Base-by-base conservation (phyloP, 2,888 invertebrate genomes). In the Orgyia antiqua region DNA sequence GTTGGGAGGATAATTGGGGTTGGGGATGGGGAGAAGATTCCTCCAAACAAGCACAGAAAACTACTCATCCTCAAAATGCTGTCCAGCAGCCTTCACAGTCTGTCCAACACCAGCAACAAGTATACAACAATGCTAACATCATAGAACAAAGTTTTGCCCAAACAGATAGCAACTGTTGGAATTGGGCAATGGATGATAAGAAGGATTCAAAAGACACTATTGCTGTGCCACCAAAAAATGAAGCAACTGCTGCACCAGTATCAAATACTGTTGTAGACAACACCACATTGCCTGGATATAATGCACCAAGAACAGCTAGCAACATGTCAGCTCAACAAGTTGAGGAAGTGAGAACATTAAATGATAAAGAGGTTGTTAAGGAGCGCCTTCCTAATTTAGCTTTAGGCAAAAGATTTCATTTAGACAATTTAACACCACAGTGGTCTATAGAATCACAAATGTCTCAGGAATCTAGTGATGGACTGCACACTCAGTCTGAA, bases 391-490 rank as follows among this genome's bases (percentile, higher is more conserved):
- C 78, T 31, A 87, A 79, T 53, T 67, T 87, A 51, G 86, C 74
- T 23, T 44, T 78, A 26, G 84, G 79, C 18, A 87, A 79, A 42
- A 67, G 80, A 23, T 69, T 77, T 35, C 73, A 83, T 48, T 57
- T 79, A 53, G 75, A 80, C 24, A 77, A 76, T 58, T 58, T 80
- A 46, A 77, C 90, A 10, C 89, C 90, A 2, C 90, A 90, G 49
- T 90, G 90, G 90, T 90, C 90, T 3, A 89, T 88, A 31, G 91
- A 91, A 58, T 90, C 90, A 18, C 90, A 90, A 61, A 87, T 89
- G 70, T 90, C 90, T 6, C 89, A 90, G 58, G 90, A 90, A 50
- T 90, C 90, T 2, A 90, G 90, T 39, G 90, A 90, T 51, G 89
- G 89, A 17, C 76, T 88, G 11, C 74, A 88, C 20, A 89, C 89